These are phyloP conservation scores for Frankliniella fusca DNA, from an alignment of 2,888 invertebrate genomes.

Conservation along the genomic window DNA sequence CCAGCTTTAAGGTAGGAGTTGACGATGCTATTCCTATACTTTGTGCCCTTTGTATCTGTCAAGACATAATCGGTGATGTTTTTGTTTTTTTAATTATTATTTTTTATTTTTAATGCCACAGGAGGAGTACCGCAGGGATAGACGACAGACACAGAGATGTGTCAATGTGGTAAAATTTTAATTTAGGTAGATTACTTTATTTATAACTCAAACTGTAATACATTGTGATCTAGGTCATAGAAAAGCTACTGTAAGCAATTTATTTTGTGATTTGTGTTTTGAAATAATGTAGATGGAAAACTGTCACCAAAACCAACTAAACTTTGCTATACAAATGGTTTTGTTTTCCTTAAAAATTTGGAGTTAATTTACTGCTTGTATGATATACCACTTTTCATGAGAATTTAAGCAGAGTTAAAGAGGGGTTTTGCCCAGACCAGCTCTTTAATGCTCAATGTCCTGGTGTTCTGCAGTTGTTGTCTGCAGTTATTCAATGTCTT, in stretches of 20 bases:
- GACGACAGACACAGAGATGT: not conserved
- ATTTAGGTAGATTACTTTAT: not conserved
- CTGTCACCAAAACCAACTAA: not conserved
- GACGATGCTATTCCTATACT: not conserved
- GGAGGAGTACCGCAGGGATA: not conserved
- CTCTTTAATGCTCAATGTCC: conserved; percentile 10
- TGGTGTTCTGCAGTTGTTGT: not conserved
- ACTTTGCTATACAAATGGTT: not conserved
- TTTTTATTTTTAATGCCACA: not conserved
- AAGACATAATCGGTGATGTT: not conserved
- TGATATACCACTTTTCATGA: not conserved
- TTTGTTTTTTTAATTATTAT: not conserved
- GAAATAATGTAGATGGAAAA: not conserved
- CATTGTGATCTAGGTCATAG: conserved; percentile 12
- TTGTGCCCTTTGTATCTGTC: not conserved
- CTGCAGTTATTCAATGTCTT: not conserved
- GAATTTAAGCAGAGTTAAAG: not conserved
- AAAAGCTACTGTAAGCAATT: not conserved
- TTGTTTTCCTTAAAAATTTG: not conserved
- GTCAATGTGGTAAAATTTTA: not conserved
- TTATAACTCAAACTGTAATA: conserved; percentile 25
- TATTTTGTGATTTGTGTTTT: not conserved
- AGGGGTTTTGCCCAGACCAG: not conserved
- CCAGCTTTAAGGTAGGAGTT: not conserved
- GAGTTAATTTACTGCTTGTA: not conserved